Evolutionary conservation across 2,888 invertebrate genomes (phyloP), one percentile per base, ranked within the genome.

Genomic region (Bellardia pandia): DNA sequence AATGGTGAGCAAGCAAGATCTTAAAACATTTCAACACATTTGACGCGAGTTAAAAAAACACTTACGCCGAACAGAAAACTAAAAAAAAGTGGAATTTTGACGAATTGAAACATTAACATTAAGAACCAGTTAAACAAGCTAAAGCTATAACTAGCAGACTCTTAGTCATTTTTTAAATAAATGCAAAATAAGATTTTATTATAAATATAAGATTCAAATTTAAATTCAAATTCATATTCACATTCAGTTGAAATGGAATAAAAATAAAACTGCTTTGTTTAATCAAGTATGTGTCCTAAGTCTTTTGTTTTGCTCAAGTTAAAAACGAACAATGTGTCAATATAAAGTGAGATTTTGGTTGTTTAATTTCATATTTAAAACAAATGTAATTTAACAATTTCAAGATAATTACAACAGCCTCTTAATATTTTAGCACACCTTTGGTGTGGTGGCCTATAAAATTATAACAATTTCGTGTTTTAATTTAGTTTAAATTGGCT

Each of bases 161-260:
- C 56, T 87, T 81, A 85, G 87, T 87, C 87, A 87, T 83, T 77
- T 75, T 68, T 79, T 76, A 42, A 71, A 71, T 58, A n/a, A 9
- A 66, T 7, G 60, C 68, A 66, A 66, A 33, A 45, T 16, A 66
- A 72, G 58, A 77, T 68, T 51, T 64, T 69, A 83, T 53, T 33
- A 76, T 33, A 5, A 60, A 75, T 53, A 62, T 76, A 37, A 30
- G 62, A 76, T 71, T 76, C 71, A 83, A 69, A 45, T 71, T 23
- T 23, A 23, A 23, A 23, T 23, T 23, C 23, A 23, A 23, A 23
- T 23, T 13, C 37, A n/a, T n/a, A n/a, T n/a, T 68, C 23, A 64
- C 7, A 9, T 23, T 13, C 37, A 62, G 58, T 62, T 71, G 69
- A 58, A 9, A 48, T 14, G 48, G 56, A 72, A 3, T 16, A 68